phyloP scores from a whole-genome alignment of 2,113 vertebrate genomes.

The Chaetura pelagica region DNA sequence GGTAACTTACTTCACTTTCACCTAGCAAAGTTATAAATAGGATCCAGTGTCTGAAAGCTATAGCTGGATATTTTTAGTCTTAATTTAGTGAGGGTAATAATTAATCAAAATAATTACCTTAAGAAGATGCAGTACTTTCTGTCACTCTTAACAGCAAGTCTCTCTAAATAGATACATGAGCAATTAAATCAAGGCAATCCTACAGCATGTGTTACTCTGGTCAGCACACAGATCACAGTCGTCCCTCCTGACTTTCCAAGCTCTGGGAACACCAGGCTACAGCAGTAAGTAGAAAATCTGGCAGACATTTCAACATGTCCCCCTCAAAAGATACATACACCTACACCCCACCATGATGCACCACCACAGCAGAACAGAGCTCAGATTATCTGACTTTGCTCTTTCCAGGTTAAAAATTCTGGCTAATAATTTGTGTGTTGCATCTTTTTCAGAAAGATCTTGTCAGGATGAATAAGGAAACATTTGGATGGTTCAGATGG shows the following conservation, averaged over 20 bases:
- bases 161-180: not conserved
- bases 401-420: not conserved
- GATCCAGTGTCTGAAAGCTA: not conserved
- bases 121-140: not conserved
- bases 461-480: not conserved
- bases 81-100: not conserved
- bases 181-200: not conserved
- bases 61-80: not conserved
- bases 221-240: not conserved
- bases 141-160: not conserved
- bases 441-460: not conserved
- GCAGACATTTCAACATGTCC: not conserved
- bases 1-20: not conserved
- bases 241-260: not conserved
- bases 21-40: not conserved
- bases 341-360: fast-evolving
- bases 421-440: not conserved
- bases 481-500: not conserved
- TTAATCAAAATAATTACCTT: not conserved
- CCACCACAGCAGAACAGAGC: not conserved
- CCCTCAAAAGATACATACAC: not conserved
- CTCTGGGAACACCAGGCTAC: not conserved
- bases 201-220: not conserved
- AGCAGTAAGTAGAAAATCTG: not conserved
- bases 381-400: not conserved